Conservation (phyloP, 2,113 vertebrate species). For the Machaerirhynchus nigripectus region DNA sequence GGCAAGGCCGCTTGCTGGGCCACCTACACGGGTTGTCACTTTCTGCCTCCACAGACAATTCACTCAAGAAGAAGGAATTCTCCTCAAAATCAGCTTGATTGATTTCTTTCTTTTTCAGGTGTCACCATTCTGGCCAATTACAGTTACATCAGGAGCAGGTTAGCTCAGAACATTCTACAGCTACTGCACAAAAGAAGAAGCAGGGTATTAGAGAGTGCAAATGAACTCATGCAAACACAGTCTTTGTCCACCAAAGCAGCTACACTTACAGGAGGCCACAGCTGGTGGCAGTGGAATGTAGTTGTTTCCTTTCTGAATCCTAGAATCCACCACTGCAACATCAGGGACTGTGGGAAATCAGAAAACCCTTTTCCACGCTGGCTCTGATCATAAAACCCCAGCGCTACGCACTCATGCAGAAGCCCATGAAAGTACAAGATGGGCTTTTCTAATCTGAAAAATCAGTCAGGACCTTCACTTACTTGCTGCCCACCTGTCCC, state of each 20-base stretch:
- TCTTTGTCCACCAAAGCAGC: not conserved
- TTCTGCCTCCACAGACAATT: not conserved
- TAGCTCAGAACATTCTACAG: not conserved
- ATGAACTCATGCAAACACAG: not conserved
- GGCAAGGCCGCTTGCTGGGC: not conserved
- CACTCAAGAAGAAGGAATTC: not conserved
- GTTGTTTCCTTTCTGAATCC: not conserved
- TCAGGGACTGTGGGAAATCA: not conserved
- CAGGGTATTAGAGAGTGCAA: not conserved
- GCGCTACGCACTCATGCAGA: not conserved
- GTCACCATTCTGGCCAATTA: not conserved
- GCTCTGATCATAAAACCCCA: not conserved
- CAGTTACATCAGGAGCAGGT: not conserved
- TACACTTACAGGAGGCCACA: not conserved
- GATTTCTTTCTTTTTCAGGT: not conserved
- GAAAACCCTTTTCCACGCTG: not conserved
- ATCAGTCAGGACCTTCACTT: not conserved
- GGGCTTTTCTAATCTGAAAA: not conserved
- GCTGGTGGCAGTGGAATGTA: not conserved
- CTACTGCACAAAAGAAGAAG: not conserved
- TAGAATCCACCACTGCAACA: not conserved
- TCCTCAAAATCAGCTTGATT: not conserved
- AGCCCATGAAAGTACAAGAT: not conserved
- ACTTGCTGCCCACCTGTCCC: not conserved
- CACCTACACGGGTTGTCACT: not conserved